These are phyloP conservation scores for Deladenus siricidicola DNA, from an alignment of 2,888 invertebrate genomes.

Conservation along the genomic window DNA sequence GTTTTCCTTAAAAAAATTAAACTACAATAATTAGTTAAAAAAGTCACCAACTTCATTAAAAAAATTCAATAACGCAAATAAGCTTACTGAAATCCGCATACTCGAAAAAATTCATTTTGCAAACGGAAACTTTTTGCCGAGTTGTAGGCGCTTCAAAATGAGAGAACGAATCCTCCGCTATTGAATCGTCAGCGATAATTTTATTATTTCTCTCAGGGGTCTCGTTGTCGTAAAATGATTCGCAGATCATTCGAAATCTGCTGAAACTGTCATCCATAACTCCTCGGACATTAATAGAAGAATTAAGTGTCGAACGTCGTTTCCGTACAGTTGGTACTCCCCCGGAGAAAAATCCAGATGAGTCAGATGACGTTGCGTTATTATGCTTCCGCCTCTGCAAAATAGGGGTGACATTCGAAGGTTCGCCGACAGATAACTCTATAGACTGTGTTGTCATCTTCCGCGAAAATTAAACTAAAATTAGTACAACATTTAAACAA, in stretches of 20 bases:
- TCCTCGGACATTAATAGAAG: too few species aligned
- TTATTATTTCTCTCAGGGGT: too few species aligned
- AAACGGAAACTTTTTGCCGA: background rate
- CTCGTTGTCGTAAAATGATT: background rate
- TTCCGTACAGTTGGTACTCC: too few species aligned
- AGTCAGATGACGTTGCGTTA: too few species aligned
- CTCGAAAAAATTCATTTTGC: background rate
- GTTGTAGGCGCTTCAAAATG: background rate
- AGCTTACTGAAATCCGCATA: background rate
- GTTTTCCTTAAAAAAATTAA: background rate
- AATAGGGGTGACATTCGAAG: too few species aligned
- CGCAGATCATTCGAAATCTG: background rate
- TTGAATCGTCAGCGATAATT: background rate
- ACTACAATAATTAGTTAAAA: background rate
- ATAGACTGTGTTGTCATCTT: too few species aligned
- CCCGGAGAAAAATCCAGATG: too few species aligned
- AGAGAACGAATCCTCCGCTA: background rate
- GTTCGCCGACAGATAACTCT: too few species aligned
- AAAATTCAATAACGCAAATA: background rate
- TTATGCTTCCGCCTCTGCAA: too few species aligned
- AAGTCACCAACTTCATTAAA: background rate
- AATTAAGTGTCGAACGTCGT: too few species aligned
- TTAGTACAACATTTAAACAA: too few species aligned
- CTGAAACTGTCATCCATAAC: background rate
- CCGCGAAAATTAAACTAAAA: too few species aligned